Evolutionary conservation across 1,140 invertebrate species (phyloP).

Genomic region (Hormaphis cornu): DNA sequence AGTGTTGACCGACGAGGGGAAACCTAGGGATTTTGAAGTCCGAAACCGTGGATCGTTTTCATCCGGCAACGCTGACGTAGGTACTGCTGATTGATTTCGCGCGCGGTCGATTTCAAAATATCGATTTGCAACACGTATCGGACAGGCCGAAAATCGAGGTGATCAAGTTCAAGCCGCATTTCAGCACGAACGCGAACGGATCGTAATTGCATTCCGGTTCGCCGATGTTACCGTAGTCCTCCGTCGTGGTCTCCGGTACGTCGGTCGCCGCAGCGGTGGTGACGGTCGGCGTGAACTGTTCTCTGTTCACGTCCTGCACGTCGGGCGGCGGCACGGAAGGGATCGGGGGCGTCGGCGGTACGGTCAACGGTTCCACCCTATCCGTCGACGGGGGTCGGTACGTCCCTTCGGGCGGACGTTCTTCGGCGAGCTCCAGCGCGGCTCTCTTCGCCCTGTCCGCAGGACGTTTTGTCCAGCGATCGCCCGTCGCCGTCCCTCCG

Average conservation of each 20-base stretch:
- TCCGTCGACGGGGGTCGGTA: background rate
- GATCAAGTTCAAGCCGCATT: background rate
- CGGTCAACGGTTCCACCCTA: background rate
- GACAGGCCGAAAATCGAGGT: constrained; percentile 14
- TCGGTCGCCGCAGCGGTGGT: background rate
- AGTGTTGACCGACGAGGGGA: no score
- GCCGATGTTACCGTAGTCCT: background rate
- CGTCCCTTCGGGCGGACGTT: constrained; percentile 4
- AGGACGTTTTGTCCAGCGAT: background rate
- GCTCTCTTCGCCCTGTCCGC: background rate
- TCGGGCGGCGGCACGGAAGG: background rate
- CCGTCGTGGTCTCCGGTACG: background rate
- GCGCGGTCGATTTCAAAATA: background rate
- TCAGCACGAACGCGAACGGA: background rate
- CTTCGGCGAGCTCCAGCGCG: background rate
- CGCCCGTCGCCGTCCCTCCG: background rate
- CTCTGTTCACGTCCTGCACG: no score
- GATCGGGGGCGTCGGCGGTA: background rate
- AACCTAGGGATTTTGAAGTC: no score
- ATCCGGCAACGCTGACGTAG: no score
- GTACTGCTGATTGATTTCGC: no score
- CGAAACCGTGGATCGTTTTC: no score
- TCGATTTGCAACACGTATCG: constrained; percentile 4
- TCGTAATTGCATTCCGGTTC: constrained; percentile 7
- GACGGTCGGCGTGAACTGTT: background rate